These are phyloP conservation scores for Apotomis capreana DNA, from an alignment of 2,888 invertebrate species.

Conservation along the genomic window DNA sequence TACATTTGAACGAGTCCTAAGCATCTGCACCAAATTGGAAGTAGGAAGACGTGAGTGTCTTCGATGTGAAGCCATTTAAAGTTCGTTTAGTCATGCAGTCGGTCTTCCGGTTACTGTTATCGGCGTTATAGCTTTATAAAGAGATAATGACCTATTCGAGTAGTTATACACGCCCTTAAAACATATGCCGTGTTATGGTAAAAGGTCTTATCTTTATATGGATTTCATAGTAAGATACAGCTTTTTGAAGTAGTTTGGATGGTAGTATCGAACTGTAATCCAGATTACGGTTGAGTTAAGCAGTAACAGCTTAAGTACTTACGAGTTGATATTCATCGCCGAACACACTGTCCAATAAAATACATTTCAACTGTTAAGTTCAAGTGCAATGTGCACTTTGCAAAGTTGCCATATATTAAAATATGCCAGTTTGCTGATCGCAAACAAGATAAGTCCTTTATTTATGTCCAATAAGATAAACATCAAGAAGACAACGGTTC, in stretches of 20 bases:
- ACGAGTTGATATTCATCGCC: slow-evolving; percentile 3
- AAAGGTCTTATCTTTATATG: no score
- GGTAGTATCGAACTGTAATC: no score
- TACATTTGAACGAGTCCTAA: slow-evolving; percentile 6
- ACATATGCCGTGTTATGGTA: neutral
- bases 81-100: slow-evolving; percentile 6
- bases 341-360: no score
- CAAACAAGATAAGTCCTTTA: no score
- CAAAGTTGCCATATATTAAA: no score
- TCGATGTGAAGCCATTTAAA: slow-evolving; percentile 1
- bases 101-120: slow-evolving; percentile 15
- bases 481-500: no score
- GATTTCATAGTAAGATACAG: neutral
- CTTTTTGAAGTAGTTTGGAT: no score
- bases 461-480: no score
- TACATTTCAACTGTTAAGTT: neutral
- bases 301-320: no score
- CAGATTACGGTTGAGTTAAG: no score
- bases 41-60: slow-evolving; percentile 15
- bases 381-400: slow-evolving; percentile 24
- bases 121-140: slow-evolving; percentile 7
- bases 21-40: slow-evolving; percentile 16
- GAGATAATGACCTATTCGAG: slow-evolving; percentile 19
- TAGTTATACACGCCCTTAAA: slow-evolving; percentile 9
- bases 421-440: no score